Base-by-base conservation (phyloP, 1,140 invertebrate genomes). In the Drosophila repleta region DNA sequence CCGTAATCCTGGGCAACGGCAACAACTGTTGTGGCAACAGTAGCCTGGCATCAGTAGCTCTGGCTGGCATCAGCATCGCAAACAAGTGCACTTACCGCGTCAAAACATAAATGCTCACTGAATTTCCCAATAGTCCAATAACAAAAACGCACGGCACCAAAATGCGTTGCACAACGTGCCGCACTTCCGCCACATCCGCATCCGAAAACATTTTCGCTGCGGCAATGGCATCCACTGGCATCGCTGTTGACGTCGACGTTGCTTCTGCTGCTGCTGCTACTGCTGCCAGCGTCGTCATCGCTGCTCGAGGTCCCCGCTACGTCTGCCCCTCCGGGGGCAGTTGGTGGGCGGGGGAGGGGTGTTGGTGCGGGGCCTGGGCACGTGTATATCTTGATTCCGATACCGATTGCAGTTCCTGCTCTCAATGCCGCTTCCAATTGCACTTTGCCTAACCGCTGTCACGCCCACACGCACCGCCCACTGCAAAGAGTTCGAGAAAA, bases 91-190 rank as follows among this genome's bases (percentile, higher is more conserved):
- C 90, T 91, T 85, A 93, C 93, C 95, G 93, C 68, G 95, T 96
- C 60, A 96, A 93, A 56, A 96, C 95, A 74, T 96, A 94, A 58
- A 96, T 94, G 37, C 95, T 96, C 35, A 96, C 92, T 35, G 94
- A 92, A 88, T 96, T 96, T 29, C 96, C 96, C 62, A 95, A 90
- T 39, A 96, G 93, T 52, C 96, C 96, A 58, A 96, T 92, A 65
- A 94, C 91, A 74, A 95, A 93, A 53, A 96, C 93, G 29, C 95
- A 93, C n/a, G 96, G 96, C 52, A 95, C 94, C 32, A 95, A 90
- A 18, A 96, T 93, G 63, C 93, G 91, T 92, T 95, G 95, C 49
- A 95, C 92, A 94, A 91, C 85, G 85, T 90, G 88, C 77, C 90
- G 90, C 76, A 91, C 88, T 88, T 87, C 81, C 76, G 74, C 83